These are phyloP conservation scores for Leucophenga maculata DNA, from an alignment of 2,888 invertebrate genomes.

Conservation along the genomic window DNA sequence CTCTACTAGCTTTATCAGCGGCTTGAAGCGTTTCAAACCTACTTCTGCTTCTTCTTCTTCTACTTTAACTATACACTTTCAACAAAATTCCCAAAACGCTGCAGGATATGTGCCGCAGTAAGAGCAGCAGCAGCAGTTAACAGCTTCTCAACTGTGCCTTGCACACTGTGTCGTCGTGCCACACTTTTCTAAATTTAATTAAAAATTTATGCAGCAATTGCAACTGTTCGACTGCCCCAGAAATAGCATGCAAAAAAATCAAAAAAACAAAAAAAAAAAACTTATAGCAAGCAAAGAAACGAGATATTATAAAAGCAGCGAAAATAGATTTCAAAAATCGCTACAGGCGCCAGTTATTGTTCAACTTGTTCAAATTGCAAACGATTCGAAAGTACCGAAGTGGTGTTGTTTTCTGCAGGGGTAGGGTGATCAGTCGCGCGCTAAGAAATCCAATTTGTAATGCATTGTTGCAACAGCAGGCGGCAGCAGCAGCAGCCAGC, in stretches of 20 bases:
- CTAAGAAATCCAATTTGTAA: constrained; percentile 21
- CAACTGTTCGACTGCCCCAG: constrained; percentile 4
- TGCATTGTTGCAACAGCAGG: background rate
- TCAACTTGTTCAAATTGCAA: constrained; percentile 8
- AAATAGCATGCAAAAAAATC: no score
- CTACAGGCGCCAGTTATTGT: constrained; percentile 9
- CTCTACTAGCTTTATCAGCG: background rate
- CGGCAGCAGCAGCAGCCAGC: background rate
- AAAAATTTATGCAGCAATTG: constrained; percentile 22
- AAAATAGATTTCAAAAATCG: constrained; percentile 1
- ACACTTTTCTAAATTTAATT: constrained; percentile 14
- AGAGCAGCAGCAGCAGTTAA: no score
- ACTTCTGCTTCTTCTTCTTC: background rate
- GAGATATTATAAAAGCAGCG: no score
- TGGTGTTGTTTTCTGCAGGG: background rate
- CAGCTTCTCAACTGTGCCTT: background rate
- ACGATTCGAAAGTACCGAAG: background rate
- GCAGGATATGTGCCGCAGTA: background rate
- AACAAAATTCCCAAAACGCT: constrained; percentile 1
- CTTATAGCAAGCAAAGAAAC: no score
- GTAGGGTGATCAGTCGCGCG: background rate
- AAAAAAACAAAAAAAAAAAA: no score
- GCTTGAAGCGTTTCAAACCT: background rate
- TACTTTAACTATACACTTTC: background rate
- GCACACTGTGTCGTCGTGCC: background rate